Evolutionary conservation across 2,888 invertebrate species (phyloP), one percentile per base, ranked within the genome.

Genomic region (Chalcis sispes): DNA sequence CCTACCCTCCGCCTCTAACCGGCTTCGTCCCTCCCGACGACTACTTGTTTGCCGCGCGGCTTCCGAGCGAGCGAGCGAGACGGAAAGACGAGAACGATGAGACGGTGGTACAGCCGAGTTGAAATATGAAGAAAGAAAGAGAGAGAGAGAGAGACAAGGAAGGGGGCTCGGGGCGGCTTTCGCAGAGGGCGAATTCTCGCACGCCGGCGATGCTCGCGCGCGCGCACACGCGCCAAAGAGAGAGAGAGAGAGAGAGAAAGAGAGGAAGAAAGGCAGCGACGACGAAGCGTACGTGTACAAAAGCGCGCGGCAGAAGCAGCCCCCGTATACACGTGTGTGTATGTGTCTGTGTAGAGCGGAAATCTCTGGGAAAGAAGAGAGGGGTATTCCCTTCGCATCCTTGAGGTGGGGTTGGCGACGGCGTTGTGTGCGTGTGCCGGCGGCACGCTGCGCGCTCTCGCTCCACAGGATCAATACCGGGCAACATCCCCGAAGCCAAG

Each of bases 71-170:
- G 52, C 46, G 59, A 66, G 72, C 15, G 36, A 32, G 65, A 15
- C 25, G 18, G 69, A 27, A 40, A 52, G 59, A 20, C 56, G 42
- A 56, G 50, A 54, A 29, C 18, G 32, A 4, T 23, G 29, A 58
- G 29, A 58, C 20, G 5, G 18, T 40, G 18, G 40, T 36, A 59
- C 40, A 8, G 10, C 23, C 2, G 25, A n/a, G n/a, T 13, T 20
- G 64, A 64, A 20, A 50, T 18, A 50, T 42, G n/a, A 23, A 61
- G 61, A n/a, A 3, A 13, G 59, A 46, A 15, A 29, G 48, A 62
- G 62, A 62, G 29, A 48, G 58, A 40, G 59, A 59, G 18, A 54
- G 20, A 25, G 23, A 20, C 8, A 10, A 8, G 8, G 59, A 20
- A 42, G 15, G 15, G 42, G 7, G 42, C 42, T 8, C 42, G n/a